phyloP scores from a whole-genome alignment of 2,113 vertebrate genomes.

The Barbus barbus region DNA sequence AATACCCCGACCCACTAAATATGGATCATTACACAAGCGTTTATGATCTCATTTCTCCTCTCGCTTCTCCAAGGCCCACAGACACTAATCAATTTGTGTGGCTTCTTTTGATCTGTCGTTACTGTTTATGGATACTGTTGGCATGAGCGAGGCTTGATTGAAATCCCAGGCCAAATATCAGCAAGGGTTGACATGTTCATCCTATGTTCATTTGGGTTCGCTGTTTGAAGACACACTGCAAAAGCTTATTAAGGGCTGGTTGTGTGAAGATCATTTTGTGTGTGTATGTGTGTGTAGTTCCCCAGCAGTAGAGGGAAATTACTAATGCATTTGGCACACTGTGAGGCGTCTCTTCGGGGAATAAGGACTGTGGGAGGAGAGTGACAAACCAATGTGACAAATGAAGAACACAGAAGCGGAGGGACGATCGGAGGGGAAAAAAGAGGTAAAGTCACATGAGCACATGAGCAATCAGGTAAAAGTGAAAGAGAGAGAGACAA shows the following conservation, averaged over 20 bases:
- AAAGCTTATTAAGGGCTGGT: constrained; percentile 23
- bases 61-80: constrained; percentile 22
- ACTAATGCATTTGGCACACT: constrained; percentile 48
- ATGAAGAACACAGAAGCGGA: background rate
- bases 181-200: constrained; percentile 26
- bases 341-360: constrained; percentile 36
- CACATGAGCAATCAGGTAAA: background rate
- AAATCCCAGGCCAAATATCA: constrained; percentile 14
- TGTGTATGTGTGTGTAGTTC: background rate
- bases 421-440: background rate
- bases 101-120: constrained; percentile 32
- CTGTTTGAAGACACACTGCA: constrained; percentile 24
- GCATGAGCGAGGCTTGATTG: constrained; percentile 4
- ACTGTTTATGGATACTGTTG: constrained; percentile 38
- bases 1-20: constrained; percentile 38
- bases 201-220: constrained; percentile 19
- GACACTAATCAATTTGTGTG: constrained; percentile 44
- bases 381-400: constrained; percentile 38
- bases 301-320: constrained; percentile 31
- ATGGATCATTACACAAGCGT: constrained; percentile 53
- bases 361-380: constrained; percentile 33
- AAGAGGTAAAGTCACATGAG: background rate
- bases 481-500: constrained; percentile 21
- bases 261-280: constrained; percentile 3
- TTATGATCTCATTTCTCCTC: constrained; percentile 37